Evolutionary conservation across 35 echinoderm and acorn worm species (phyloP).

Genomic region (Ophiothrix spiculata): DNA sequence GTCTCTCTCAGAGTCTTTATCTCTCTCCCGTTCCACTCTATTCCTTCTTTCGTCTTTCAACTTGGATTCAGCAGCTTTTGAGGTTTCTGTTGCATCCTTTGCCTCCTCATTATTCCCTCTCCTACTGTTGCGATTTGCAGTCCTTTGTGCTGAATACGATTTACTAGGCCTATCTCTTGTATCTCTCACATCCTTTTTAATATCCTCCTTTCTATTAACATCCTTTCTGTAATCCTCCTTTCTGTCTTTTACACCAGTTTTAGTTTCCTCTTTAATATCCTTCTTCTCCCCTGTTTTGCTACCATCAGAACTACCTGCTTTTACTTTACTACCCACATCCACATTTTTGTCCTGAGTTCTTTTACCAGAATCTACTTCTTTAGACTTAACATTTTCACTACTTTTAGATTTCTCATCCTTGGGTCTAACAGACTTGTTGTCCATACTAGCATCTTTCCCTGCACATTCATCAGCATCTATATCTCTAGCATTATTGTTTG

Average conservation of each 20-base stretch:
- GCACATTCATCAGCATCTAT: too few species aligned
- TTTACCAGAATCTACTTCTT: not conserved
- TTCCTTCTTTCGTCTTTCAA: slow-evolving; percentile 1
- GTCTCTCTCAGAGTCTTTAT: slow-evolving; percentile 15
- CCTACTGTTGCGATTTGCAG: slow-evolving; percentile 29
- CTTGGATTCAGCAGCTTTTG: not conserved
- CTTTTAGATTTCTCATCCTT: too few species aligned
- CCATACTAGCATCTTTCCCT: too few species aligned
- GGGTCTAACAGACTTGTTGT: too few species aligned
- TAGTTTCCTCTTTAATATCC: not conserved
- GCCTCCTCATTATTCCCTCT: not conserved
- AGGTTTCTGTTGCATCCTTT: not conserved
- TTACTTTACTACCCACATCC: not conserved
- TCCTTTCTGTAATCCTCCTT: not conserved
- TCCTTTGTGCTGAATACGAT: slow-evolving; percentile 56
- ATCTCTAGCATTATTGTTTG: too few species aligned
- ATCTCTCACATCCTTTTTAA: not conserved
- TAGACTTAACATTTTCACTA: too few species aligned
- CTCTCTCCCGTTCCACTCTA: not conserved
- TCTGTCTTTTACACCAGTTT: not conserved
- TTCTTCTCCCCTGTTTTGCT: not conserved
- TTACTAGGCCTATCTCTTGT: slow-evolving; percentile 47
- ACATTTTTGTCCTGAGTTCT: not conserved
- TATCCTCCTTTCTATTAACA: not conserved
- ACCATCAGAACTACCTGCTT: not conserved